Evolutionary conservation across 2,888 invertebrate genomes (phyloP).

Genomic region (Schizaphis graminum): DNA sequence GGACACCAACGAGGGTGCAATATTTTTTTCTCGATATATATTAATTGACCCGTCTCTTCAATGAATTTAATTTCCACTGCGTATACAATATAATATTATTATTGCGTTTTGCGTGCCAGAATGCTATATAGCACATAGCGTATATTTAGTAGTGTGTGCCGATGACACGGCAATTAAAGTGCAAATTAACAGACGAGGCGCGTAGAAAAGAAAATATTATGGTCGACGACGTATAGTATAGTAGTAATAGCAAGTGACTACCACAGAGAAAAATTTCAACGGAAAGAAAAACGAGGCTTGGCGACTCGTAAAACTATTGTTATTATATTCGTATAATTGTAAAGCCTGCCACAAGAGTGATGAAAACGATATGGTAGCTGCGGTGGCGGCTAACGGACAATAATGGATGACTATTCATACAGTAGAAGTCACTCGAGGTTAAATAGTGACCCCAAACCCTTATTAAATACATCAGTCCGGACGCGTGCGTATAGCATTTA

Average conservation of each 20-base stretch:
- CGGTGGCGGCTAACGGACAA: background rate
- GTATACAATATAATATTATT: background rate
- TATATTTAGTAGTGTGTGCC: conserved; percentile 36
- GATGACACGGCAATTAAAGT: conserved; percentile 64
- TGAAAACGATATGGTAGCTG: background rate
- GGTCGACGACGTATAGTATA: background rate
- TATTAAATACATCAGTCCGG: background rate
- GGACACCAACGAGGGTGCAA: background rate
- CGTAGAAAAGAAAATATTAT: background rate
- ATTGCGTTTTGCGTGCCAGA: background rate
- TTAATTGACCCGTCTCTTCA: background rate
- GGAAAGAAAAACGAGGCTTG: background rate
- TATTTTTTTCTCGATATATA: background rate
- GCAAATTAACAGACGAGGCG: conserved; percentile 36
- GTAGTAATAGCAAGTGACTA: background rate
- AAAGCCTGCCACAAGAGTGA: background rate
- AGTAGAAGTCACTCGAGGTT: conserved; percentile 32
- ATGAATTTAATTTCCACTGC: background rate
- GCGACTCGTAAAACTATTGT: background rate
- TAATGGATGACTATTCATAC: conserved; percentile 16
- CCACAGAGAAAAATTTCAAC: background rate
- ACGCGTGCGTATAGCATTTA: background rate
- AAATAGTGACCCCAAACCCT: background rate
- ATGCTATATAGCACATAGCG: background rate
- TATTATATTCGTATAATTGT: background rate